Percentiles rank a stretch among this genome's conserved stretches.
Conservation (phyloP, 30 jellyfish, hydroid and myxozoan species). For the Aurelia sp. region DNA sequence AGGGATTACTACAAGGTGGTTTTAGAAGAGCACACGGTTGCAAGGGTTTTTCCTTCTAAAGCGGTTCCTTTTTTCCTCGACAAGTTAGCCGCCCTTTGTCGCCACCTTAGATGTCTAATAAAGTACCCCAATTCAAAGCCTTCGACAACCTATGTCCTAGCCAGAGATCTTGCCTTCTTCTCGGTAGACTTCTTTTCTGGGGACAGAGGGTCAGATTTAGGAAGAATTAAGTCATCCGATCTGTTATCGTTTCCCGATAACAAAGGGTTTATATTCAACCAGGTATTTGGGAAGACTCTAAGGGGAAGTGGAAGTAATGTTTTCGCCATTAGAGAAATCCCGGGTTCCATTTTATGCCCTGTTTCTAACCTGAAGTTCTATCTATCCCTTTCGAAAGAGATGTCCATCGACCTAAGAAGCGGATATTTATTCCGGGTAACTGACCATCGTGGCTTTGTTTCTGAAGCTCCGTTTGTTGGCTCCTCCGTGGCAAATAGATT, state of each 20-base stretch:
- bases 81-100: no score
- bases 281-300: constrained; percentile 24
- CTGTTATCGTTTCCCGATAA: background rate
- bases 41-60: no score
- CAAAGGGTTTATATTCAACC: constrained; percentile 4
- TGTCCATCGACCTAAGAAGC: constrained; percentile 28
- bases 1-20: no score
- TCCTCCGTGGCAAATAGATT: no score
- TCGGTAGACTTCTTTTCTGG: constrained; percentile 34
- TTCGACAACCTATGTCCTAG: background rate
- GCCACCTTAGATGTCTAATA: no score
- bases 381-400: background rate
- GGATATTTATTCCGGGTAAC: constrained; percentile 17
- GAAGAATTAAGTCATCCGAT: constrained; percentile 17
- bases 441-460: constrained; percentile 11
- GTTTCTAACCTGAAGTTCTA: no score
- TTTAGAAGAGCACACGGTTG: no score
- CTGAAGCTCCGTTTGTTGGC: background rate
- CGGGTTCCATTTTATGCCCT: background rate
- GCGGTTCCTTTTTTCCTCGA: no score
- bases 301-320: constrained; percentile 27
- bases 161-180: constrained; percentile 20
- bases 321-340: no score
- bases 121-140: background rate
- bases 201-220: constrained; percentile 28